phyloP scores from a whole-genome alignment of 2,888 invertebrate species.

The Stenotaenia linearis region DNA sequence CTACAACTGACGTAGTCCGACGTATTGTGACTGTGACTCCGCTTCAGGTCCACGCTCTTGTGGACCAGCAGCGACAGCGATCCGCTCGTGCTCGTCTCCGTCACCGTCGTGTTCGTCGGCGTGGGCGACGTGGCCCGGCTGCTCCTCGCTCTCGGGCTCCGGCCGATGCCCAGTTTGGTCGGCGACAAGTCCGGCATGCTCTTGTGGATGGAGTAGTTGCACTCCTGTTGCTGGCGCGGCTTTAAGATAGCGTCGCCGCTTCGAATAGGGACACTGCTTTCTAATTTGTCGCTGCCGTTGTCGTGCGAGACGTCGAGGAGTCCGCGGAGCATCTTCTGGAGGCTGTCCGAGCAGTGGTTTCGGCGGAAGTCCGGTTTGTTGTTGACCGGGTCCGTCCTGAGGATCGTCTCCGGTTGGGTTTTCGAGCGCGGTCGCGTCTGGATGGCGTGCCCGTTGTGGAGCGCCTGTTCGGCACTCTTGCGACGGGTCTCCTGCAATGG shows the following conservation, averaged over 20 bases:
- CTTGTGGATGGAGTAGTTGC: slow-evolving; percentile 56
- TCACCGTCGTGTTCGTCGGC: not conserved
- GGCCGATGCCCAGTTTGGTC: slow-evolving; percentile 30
- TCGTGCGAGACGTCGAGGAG: slow-evolving; percentile 71
- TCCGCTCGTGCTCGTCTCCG: not conserved
- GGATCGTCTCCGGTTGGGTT: slow-evolving; percentile 8
- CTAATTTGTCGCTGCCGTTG: slow-evolving; percentile 50
- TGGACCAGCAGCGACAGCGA: slow-evolving; percentile 30
- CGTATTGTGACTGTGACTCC: slow-evolving; percentile 36
- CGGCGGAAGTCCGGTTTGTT: slow-evolving; percentile 38
- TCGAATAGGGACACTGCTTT: not conserved
- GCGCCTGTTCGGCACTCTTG: not conserved
- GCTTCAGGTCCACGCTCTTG: slow-evolving; percentile 33
- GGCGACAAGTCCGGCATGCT: slow-evolving; percentile 65
- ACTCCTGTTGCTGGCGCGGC: slow-evolving; percentile 35
- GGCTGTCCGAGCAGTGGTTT: slow-evolving; percentile 51
- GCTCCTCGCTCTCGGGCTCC: not conserved
- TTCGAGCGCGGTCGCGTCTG: not conserved
- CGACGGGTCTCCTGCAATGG: too few relatives aligned
- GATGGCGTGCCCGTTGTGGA: not conserved
- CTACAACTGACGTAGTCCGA: slow-evolving; percentile 41
- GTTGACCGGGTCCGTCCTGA: not conserved
- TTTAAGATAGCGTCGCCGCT: slow-evolving; percentile 29
- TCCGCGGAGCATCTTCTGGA: slow-evolving; percentile 71
- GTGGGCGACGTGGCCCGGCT: not conserved